Evolutionary conservation across 2,888 invertebrate species (phyloP), one percentile per base, ranked within the genome.

Genomic region (Sabatieria punctata): DNA sequence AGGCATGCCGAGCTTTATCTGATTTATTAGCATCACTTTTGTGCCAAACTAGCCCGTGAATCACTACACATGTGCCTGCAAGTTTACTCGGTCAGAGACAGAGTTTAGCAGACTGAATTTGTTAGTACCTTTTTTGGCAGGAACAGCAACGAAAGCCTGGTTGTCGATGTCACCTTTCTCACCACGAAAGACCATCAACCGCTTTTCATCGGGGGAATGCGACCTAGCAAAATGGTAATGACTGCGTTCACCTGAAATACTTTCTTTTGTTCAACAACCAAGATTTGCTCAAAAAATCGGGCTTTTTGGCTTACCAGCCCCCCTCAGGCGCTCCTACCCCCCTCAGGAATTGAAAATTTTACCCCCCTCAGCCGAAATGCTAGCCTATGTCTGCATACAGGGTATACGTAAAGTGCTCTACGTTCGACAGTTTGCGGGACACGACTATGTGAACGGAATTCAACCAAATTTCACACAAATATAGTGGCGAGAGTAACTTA

Each of bases 21-120:
- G 89, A 89, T 49, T 73, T 78, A 67, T 97, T 97, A 8, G 74
- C 72, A 44, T 82, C 82, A 60, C 91, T 93, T 64, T 80, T 82
- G 67, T 97, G 95, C 0, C 93, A 82, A 1, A 91, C 85, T 62
- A 82, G 78, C 0, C 91, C 91, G 63, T 95, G 83, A 50, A 97
- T 80, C 35, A 95, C 65, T 44, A 95, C 77, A 56, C 83, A 80
- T 1, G 82, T 77, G 37, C 91, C 88, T 60, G 30, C 13, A 21
- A 48, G 36, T 30, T 15, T 11, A 30, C n/a, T n/a, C n/a, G n/a
- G n/a, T n/a, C n/a, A n/a, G n/a, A n/a, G n/a, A n/a, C n/a, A n/a
- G n/a, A n/a, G n/a, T n/a, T n/a, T n/a, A n/a, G n/a, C n/a, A n/a
- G n/a, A n/a, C n/a, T n/a, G n/a, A n/a, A n/a, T n/a, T n/a, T n/a